These are phyloP conservation scores for Tetramorium alpestre DNA, from an alignment of 1,140 invertebrate species.

Conservation along the genomic window DNA sequence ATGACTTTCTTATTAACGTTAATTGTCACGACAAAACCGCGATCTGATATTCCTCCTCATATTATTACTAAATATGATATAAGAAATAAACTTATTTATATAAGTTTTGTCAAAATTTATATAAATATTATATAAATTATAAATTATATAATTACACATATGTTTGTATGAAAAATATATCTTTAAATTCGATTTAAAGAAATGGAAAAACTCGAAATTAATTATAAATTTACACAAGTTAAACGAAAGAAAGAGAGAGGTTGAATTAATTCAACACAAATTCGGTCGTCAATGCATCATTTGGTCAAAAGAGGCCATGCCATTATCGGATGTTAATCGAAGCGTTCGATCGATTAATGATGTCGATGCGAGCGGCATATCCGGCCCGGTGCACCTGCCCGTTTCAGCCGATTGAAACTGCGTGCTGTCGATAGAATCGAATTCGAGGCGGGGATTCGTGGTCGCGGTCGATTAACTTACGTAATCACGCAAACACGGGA, in stretches of 20 bases:
- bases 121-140: not conserved
- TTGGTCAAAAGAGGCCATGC: not conserved
- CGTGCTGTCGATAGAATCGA: constrained; percentile 19
- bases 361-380: constrained; percentile 26
- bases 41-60: not conserved
- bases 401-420: constrained; percentile 23
- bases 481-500: constrained; percentile 71
- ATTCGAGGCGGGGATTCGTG: constrained; percentile 47
- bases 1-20: not conserved
- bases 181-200: not conserved
- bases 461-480: constrained; percentile 69
- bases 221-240: not conserved
- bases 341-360: constrained; percentile 49
- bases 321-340: constrained; percentile 29
- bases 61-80: not conserved
- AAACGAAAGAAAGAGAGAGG: not conserved
- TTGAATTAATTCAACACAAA: constrained; percentile 5
- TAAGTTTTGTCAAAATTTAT: not conserved
- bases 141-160: not conserved
- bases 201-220: not conserved
- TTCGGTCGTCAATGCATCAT: not conserved
- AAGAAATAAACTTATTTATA: not conserved
- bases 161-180: not conserved
- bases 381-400: constrained; percentile 67
- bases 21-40: not conserved